These are phyloP conservation scores for Trisateles emortualis DNA, from an alignment of 2,888 invertebrate genomes.

Conservation along the genomic window DNA sequence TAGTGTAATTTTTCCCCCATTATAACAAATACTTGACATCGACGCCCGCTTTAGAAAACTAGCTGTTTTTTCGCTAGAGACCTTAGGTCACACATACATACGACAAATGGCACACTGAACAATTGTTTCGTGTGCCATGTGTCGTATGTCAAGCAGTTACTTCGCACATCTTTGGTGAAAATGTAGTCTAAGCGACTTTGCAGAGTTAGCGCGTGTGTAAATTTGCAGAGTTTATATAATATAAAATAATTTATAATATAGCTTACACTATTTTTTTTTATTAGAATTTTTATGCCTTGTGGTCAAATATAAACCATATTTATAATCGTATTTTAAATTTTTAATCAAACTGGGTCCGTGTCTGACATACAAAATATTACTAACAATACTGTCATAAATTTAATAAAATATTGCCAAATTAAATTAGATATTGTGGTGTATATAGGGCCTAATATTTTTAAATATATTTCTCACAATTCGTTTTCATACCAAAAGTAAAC, in stretches of 20 bases:
- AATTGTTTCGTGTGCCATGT: no score
- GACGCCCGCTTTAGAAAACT: no score
- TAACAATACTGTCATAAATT: constrained; percentile 3
- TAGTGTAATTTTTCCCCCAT: no score
- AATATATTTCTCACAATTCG: constrained; percentile 17
- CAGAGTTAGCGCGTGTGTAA: constrained; percentile 5
- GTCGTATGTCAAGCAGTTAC: no score
- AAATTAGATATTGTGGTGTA: neutral
- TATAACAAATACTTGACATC: no score
- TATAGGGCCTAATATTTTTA: neutral
- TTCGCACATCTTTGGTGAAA: no score
- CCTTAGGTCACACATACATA: no score
- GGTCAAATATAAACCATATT: constrained; percentile 2
- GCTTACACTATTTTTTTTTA: no score
- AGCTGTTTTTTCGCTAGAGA: no score
- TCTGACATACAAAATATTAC: constrained; percentile 3
- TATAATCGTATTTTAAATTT: neutral
- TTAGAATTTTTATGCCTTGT: constrained; percentile 1
- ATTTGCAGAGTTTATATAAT: constrained; percentile 5
- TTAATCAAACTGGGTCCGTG: neutral
- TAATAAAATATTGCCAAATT: constrained; percentile 1
- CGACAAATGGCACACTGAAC: no score
- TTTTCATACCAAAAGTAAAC: constrained; percentile 50
- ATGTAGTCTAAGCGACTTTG: constrained; percentile 2
- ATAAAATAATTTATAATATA: neutral